Evolutionary conservation across 2,888 invertebrate species (phyloP).

Genomic region (Amblyjoppa fuscipennis): DNA sequence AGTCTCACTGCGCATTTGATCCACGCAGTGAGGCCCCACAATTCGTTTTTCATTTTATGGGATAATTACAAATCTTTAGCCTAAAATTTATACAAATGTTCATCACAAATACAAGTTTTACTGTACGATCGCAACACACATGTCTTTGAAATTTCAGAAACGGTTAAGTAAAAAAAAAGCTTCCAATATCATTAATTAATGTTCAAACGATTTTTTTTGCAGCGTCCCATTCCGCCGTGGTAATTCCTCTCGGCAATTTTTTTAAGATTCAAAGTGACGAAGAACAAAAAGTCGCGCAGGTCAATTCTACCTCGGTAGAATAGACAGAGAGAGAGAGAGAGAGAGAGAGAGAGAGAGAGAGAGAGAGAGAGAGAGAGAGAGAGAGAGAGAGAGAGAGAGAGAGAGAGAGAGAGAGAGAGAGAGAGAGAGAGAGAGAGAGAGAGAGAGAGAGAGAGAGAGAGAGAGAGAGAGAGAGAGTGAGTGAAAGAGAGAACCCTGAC

Average conservation of each 20-base stretch:
- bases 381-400: constrained; percentile 2
- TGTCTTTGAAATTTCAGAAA: too few relatives aligned
- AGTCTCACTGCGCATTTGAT: too few relatives aligned
- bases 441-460: constrained; percentile 16
- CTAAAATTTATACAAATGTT: too few relatives aligned
- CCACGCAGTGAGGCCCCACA: too few relatives aligned
- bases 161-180: too few relatives aligned
- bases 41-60: too few relatives aligned
- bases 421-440: constrained; percentile 19
- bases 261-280: not conserved
- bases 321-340: constrained; percentile 9
- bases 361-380: constrained; percentile 7
- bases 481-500: constrained; percentile 69
- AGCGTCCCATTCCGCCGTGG: too few relatives aligned
- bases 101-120: too few relatives aligned
- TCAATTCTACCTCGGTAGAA: constrained; percentile 50
- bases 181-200: too few relatives aligned
- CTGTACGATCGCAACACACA: too few relatives aligned
- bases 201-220: not conserved
- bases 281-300: constrained; percentile 27
- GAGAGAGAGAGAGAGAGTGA: not conserved
- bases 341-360: not conserved
- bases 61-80: too few relatives aligned
- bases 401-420: not conserved
- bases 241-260: too few relatives aligned